phyloP scores from a whole-genome alignment of 2,113 vertebrate species.

The Poeciliopsis retropinna region DNA sequence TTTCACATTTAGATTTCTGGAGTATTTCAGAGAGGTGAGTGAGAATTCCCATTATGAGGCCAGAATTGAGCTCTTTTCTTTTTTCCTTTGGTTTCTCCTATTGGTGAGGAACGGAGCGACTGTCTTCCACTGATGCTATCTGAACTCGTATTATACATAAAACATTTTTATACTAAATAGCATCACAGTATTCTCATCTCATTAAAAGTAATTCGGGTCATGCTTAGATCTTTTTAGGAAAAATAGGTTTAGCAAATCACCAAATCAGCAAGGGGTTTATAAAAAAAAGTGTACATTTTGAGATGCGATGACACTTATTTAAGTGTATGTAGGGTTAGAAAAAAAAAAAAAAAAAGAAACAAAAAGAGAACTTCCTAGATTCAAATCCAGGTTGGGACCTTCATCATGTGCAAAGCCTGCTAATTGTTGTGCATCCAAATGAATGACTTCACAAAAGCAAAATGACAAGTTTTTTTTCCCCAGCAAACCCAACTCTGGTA shows the following conservation, averaged over 20 bases:
- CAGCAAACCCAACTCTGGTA: background rate
- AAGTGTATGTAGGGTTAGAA: background rate
- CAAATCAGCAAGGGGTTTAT: too few species aligned
- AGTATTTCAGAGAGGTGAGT: constrained; percentile 28
- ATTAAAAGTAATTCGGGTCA: background rate
- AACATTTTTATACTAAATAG: background rate
- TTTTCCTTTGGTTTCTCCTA: too few species aligned
- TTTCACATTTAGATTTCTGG: constrained; percentile 34
- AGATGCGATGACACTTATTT: too few species aligned
- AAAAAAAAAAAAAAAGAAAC: too few species aligned
- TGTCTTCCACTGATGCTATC: background rate
- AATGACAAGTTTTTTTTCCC: background rate
- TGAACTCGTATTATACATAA: background rate
- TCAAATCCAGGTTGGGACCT: background rate
- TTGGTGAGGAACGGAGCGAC: background rate
- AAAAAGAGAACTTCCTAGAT: background rate
- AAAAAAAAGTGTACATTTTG: too few species aligned
- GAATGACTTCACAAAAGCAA: background rate
- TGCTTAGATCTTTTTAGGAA: background rate
- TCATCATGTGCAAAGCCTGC: background rate
- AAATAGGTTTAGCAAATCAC: too few species aligned
- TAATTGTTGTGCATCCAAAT: background rate
- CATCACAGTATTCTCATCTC: background rate
- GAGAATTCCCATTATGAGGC: constrained; percentile 38
- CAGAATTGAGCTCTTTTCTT: constrained; percentile 15